Conservation (phyloP, 1,140 invertebrate genomes). For the Drosophila murphyi region DNA sequence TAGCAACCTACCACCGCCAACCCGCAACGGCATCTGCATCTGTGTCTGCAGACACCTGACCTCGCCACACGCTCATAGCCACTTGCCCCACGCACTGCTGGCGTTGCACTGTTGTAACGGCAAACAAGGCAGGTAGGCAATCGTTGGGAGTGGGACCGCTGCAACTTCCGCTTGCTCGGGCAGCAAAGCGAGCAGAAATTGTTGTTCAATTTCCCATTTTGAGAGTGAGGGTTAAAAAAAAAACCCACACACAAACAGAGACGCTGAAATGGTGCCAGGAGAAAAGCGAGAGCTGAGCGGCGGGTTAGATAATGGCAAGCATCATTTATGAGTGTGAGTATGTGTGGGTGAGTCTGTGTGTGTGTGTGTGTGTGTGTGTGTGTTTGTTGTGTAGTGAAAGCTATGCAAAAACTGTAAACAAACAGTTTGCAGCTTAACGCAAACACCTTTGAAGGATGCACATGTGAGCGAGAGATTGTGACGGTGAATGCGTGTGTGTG, state of each 20-base stretch:
- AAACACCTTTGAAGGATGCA: conserved; percentile 77
- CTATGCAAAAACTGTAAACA: conserved; percentile 78
- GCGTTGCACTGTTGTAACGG: conserved; percentile 26
- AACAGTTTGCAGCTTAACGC: conserved; percentile 78
- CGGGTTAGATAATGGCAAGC: conserved; percentile 75
- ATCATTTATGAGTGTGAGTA: conserved; percentile 22
- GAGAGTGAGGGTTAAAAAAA: conserved; percentile 39
- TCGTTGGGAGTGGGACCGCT: conserved; percentile 8
- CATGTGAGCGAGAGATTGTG: conserved; percentile 24
- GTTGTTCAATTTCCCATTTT: conserved; percentile 82
- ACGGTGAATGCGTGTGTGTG: conserved; percentile 6
- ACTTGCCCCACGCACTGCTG: conserved; percentile 2
- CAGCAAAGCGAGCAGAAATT: conserved; percentile 83
- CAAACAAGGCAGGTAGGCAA: conserved; percentile 52
- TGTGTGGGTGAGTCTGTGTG: not conserved
- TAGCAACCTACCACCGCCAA: conserved; percentile 28
- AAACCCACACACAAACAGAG: conserved; percentile 7
- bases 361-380: conserved; percentile 33
- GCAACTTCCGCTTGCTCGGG: conserved; percentile 77
- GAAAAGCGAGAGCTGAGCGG: conserved; percentile 25
- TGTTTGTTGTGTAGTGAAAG: conserved; percentile 60
- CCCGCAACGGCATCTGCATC: conserved; percentile 17
- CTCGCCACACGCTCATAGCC: not conserved
- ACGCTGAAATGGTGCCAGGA: not conserved
- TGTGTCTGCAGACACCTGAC: not conserved